Evolutionary conservation across 2,888 invertebrate species (phyloP), one percentile per base, ranked within the genome.

Genomic region (Eupithecia dodoneata): DNA sequence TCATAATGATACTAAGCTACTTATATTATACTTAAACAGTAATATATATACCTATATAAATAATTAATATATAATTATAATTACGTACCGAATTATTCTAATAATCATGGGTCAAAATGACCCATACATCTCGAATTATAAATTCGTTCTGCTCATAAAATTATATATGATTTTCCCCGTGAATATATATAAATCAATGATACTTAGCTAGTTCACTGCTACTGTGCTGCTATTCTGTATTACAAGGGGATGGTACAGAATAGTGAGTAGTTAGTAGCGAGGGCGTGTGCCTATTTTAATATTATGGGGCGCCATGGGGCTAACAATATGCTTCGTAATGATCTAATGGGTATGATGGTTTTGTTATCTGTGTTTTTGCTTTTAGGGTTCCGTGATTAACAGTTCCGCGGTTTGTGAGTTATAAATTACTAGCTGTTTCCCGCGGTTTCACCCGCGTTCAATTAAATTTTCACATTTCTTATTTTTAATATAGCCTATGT

Each of bases 241-340:
- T 2, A 6, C 13, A 47, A 72, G 74, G 72, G 74, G 72, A 71
- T 73, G 73, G 67, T 67, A 75, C 18, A 7, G 49, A 30, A 30
- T 63, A 63, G 63, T 63, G 4, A 63, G 63, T 12, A 30, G 63
- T 73, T 66, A 42, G 4, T 45, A 52, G 15, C 7, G n/a, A 70
- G 76, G 78, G 81, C 71, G 77, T 75, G 79, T 65, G 73, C 78
- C 74, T 74, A 30, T 73, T 72, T 75, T 65, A 75, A 66, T 15
- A 52, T 55, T 13, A 71, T 69, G 70, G 79, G 80, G 79, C 77
- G 82, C 44, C n/a, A 42, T 9, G 44, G 69, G 4, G 70, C 75
- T 79, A 81, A 82, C 82, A 82, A 82, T 82, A 82, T 81, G 82
- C 81, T 81, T 77, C 80, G 80, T 82, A 82, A 82, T 80, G 81